Conservation (phyloP, 2,888 invertebrate genomes). For the Euspilapteryx auroguttella region DNA sequence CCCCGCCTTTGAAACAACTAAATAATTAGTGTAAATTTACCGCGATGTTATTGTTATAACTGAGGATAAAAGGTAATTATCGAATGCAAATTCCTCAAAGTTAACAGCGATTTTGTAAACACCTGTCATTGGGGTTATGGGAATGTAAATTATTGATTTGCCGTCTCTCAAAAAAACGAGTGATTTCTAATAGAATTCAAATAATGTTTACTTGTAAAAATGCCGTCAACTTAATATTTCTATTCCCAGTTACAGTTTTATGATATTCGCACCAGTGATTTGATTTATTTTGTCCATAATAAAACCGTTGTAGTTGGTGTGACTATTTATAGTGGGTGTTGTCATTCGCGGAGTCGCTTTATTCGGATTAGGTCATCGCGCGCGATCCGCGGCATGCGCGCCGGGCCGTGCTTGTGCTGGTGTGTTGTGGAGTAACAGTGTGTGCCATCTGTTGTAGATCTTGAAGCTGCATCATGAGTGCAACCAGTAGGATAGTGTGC, state of each 20-base stretch:
- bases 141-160: conserved; percentile 41
- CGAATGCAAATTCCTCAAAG: no score
- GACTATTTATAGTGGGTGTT: conserved; percentile 66
- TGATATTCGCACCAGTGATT: no score
- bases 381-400: conserved; percentile 51
- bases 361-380: conserved; percentile 56
- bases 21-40: conserved; percentile 35
- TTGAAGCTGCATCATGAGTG: conserved; percentile 38
- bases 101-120: no score
- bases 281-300: neutral
- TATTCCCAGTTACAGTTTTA: no score
- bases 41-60: conserved; percentile 49
- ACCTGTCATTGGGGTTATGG: conserved; percentile 11
- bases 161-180: conserved; percentile 28
- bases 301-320: conserved; percentile 23
- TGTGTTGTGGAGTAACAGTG: conserved; percentile 26
- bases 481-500: conserved; percentile 32
- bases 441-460: conserved; percentile 51
- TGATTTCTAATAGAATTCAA: no score
- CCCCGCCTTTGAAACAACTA: conserved; percentile 46
- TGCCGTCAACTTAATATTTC: no score
- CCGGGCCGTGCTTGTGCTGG: conserved; percentile 40
- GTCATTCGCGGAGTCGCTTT: conserved; percentile 47
- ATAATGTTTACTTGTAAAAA: no score
- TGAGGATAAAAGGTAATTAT: conserved; percentile 30